These are phyloP conservation scores for Tryphoninae sp. DNA, from an alignment of 2,888 invertebrate genomes.

Conservation along the genomic window DNA sequence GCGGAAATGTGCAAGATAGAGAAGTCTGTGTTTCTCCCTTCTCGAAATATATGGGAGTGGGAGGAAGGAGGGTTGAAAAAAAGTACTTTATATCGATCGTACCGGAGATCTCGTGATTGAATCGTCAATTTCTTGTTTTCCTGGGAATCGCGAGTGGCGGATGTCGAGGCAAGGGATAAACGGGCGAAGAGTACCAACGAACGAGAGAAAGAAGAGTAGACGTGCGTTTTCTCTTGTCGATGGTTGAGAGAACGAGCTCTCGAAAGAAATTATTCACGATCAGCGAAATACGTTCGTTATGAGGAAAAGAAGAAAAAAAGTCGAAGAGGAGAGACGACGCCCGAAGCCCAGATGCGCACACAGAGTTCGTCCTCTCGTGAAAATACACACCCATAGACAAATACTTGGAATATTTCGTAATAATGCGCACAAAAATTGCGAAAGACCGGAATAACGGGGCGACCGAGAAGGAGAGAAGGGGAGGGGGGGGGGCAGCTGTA, in stretches of 20 bases:
- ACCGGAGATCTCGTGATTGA: conserved; percentile 46
- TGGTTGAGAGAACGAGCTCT: conserved; percentile 66
- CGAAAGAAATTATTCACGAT: conserved; percentile 72
- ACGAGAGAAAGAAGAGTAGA: conserved; percentile 35
- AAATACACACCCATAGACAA: conserved; percentile 10
- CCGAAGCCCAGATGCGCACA: conserved; percentile 30
- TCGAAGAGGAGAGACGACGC: conserved; percentile 1
- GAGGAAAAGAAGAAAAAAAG: conserved; percentile 32
- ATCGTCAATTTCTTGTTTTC: conserved; percentile 54
- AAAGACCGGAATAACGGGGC: background rate
- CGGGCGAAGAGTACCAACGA: conserved; percentile 27
- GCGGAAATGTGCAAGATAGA: conserved; percentile 52
- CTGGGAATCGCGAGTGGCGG: conserved; percentile 17
- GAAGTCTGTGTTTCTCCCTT: conserved; percentile 27
- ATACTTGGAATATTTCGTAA: conserved; percentile 20
- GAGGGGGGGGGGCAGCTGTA: conserved; percentile 10
- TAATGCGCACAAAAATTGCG: background rate
- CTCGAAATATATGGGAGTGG: conserved; percentile 3
- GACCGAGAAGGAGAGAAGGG: background rate
- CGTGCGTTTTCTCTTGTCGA: conserved; percentile 22
- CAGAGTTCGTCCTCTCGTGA: conserved; percentile 10
- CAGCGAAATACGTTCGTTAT: conserved; percentile 72
- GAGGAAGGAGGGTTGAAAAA: conserved; percentile 15
- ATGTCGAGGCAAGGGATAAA: background rate
- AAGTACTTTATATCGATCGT: conserved; percentile 49